phyloP scores from a whole-genome alignment of 2,888 invertebrate species.

The Chironomus tentans region DNA sequence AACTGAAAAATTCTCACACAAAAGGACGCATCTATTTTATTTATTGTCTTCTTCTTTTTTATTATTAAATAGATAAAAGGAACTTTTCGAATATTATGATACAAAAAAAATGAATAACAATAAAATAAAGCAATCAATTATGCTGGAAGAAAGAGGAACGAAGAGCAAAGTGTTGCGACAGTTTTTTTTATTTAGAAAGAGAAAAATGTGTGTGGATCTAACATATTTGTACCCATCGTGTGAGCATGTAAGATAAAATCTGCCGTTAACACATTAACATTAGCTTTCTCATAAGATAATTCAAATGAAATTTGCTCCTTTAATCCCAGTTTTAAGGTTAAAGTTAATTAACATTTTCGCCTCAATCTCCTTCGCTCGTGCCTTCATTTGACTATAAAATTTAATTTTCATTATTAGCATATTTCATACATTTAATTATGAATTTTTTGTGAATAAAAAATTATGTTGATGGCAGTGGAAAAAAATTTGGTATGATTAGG shows the following conservation, averaged over 20 bases:
- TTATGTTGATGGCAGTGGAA: not conserved
- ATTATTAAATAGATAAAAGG: not conserved
- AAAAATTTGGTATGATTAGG: not conserved
- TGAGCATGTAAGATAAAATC: no score
- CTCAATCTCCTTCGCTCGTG: not conserved
- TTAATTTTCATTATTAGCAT: not conserved
- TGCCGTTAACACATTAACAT: no score
- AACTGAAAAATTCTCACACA: not conserved
- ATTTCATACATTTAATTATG: not conserved
- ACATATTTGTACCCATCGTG: no score
- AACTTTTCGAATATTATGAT: not conserved
- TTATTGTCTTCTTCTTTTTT: not conserved
- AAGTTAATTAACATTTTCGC: not conserved
- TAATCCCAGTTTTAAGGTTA: not conserved
- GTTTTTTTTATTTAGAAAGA: no score
- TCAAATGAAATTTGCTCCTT: not conserved
- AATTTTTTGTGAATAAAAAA: not conserved
- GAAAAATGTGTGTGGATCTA: no score
- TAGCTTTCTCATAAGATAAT: not conserved
- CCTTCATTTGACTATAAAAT: not conserved
- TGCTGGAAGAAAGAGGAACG: not conserved
- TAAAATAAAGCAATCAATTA: slow-evolving; percentile 18
- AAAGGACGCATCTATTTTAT: not conserved
- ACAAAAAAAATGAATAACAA: not conserved
- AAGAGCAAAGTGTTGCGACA: no score